Evolutionary conservation across 2,113 vertebrate species (phyloP), one percentile per base, ranked within the genome.

Genomic region (Callipepla squamata): DNA sequence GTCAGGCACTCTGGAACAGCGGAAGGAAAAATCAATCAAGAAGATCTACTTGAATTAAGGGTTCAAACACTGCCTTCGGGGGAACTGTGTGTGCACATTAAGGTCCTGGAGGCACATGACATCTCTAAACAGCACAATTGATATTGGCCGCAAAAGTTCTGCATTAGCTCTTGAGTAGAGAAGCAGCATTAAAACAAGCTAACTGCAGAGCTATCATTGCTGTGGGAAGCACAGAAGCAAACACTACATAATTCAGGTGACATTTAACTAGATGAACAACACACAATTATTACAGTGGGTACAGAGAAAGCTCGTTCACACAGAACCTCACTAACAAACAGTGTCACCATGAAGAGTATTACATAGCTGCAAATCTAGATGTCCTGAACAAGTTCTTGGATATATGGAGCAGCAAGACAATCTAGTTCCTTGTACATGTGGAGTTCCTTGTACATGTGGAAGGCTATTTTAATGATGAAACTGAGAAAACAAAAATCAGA

Each of bases 41-140:
- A 36, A 7, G 0, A 74, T 55, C 9, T 55, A 18, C 38, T 63
- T 59, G 23, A 78, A 51, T 59, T 53, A 59, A 72, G 4, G 38
- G 51, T 48, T 87, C 38, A 82, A 34, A 65, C 11, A 82, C 1
- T 23, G 19, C n/a, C 34, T 63, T 50, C 38, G 50, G 23, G 9
- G 13, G 6, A 77, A 55, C 1, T 2, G 5, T 4, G 18, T 9
- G 15, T 4, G 28, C 11, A 5, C 1, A 5, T 16, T 62, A 4
- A 57, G 9, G 55, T 57, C 34, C 48, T 48, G 13, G 22, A 50
- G 26, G 53, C 34, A 51, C 5, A 4, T 0, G 0, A 74, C 20
- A 13, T 73, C 13, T 57, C 73, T 44, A n/a, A 34, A 59, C 0
- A 26, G 16, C 21, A 74, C 70, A 38, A 42, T 0, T 63, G 26